Conservation (phyloP, 1,140 invertebrate genomes). For the Bombus confusus region DNA sequence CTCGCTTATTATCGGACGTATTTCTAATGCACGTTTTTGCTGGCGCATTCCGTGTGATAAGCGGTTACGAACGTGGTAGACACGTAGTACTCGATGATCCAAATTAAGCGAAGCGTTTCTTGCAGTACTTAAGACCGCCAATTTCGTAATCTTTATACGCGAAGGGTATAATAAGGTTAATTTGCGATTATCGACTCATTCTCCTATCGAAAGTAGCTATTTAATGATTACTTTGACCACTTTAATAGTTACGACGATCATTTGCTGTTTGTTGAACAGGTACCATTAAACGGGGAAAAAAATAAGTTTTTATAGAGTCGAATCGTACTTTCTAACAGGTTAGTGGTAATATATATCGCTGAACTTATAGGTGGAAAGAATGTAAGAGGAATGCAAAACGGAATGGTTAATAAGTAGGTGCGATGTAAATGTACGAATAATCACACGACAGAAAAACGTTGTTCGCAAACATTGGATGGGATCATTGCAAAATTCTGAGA, state of each 20-base stretch:
- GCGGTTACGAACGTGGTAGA: background rate
- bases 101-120: background rate
- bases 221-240: background rate
- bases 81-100: background rate
- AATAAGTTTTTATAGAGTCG: background rate
- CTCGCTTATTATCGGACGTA: constrained; percentile 3
- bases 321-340: background rate
- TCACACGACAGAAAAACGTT: background rate
- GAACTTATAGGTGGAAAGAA: background rate
- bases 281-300: too few species aligned
- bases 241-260: background rate
- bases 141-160: background rate
- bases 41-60: background rate
- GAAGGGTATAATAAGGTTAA: background rate
- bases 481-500: constrained; percentile 21
- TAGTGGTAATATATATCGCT: background rate
- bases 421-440: background rate
- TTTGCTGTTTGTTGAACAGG: background rate
- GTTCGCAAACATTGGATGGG: background rate
- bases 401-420: background rate
- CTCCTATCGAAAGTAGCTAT: background rate
- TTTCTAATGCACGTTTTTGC: background rate
- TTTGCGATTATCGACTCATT: background rate
- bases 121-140: background rate
- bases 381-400: background rate